Conservation (phyloP, 2,888 invertebrate genomes). For the Colostygia pectinataria region DNA sequence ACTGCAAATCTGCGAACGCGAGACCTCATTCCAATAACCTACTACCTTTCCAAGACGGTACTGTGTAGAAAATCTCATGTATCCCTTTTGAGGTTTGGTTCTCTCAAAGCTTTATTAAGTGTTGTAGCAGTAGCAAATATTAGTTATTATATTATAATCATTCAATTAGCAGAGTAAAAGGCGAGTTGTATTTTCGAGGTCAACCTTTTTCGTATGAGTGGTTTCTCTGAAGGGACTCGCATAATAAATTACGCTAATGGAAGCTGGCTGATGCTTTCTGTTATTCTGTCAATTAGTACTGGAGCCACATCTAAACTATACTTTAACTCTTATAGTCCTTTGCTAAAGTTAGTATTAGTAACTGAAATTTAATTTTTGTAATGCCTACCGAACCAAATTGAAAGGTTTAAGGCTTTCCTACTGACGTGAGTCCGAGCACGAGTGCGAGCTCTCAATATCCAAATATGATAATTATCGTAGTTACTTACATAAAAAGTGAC, state of each 20-base stretch:
- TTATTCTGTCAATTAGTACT: conserved; percentile 13
- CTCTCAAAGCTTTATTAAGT: conserved; percentile 2
- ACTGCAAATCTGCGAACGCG: conserved; percentile 24
- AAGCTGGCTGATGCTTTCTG: conserved; percentile 17
- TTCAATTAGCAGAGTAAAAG: conserved; percentile 12
- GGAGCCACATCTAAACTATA: conserved; percentile 4
- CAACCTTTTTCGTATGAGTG: conserved; percentile 25
- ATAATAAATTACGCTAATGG: conserved; percentile 27
- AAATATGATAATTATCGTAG: not conserved
- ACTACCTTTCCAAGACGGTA: conserved; percentile 2
- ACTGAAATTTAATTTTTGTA: not conserved
- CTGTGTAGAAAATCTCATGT: conserved; percentile 10
- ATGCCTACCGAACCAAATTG: not conserved
- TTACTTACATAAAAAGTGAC: conserved; percentile 3
- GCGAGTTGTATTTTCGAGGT: conserved; percentile 16
- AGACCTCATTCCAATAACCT: conserved; percentile 17
- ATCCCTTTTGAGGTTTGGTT: not conserved
- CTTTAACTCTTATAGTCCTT: not conserved
- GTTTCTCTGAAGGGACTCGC: conserved; percentile 21
- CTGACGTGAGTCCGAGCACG: no score
- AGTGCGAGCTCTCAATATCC: no score
- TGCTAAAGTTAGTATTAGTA: not conserved
- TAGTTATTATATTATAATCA: conserved; percentile 7
- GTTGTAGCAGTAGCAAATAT: no score
- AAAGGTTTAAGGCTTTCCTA: not conserved